Base-by-base conservation (phyloP, 1,140 invertebrate genomes). In the Drosophila kurseongensis region DNA sequence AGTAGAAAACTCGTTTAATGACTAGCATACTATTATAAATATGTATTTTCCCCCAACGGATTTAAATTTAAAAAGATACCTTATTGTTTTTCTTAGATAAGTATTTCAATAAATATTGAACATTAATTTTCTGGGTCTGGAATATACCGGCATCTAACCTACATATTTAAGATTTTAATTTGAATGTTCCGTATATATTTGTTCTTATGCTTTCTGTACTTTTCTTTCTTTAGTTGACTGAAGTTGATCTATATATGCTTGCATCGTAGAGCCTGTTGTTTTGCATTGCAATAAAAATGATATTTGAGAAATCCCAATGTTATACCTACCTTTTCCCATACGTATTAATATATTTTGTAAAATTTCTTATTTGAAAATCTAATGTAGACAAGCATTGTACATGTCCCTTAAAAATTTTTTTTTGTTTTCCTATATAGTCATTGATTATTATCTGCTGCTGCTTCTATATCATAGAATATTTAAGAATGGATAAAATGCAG, bases 401-500 rank as follows among this genome's bases (percentile, higher is more conserved):
- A 55, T 63, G 45, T 38, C 59, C 48, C 42, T 67, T 47, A 32
- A 48, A 57, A 57, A 29, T 14, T 29, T 54, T 59, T 42, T 54
- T 56, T 54, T 32, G 50, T 40, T 52, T 56, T 67, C 59, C 55
- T 71, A 50, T 61, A 58, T 71, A 76, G 51, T 67, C 67, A 57
- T 63, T 66, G 38, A 32, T 61, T 60, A 54, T 76, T 77, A 56
- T 57, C 73, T 77, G 73, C 59, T 75, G 72, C 72, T 76, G 73
- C 55, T 59, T 16, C 62, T 50, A 32, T 75, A 78, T 81, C 69
- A 92, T 85, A 91, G 80, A 91, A 91, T 92, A 92, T 92, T 92
- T 90, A 85, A 92, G 91, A 92, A 92, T 92, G 91, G 85, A 92
- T 91, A 90, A 92, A 92, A 91, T 91, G 91, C 91, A 92, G 91